phyloP scores from a whole-genome alignment of 2,113 vertebrate species.

The Pagrus major region DNA sequence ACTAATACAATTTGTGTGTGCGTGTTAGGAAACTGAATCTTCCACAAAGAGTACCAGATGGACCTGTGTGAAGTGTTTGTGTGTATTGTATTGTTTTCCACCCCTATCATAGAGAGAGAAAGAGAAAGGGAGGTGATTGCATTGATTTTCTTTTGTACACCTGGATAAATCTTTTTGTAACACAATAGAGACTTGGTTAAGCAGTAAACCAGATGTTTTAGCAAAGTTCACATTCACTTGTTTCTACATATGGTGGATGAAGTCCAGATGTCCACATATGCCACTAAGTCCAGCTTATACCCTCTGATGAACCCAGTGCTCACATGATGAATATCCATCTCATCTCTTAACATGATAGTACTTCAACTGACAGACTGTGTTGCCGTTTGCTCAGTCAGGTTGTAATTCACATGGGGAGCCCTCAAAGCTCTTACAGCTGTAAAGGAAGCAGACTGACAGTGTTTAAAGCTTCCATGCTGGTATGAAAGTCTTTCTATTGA shows the following conservation, averaged over 20 bases:
- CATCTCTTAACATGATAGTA: neutral
- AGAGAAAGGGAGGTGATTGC: neutral
- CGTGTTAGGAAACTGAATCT: conserved; percentile 7
- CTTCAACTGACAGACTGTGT: neutral
- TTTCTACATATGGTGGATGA: conserved; percentile 14
- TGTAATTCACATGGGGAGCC: conserved; percentile 29
- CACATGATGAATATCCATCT: neutral
- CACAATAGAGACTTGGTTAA: conserved; percentile 18
- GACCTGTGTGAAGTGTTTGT: neutral
- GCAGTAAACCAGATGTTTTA: conserved; percentile 24
- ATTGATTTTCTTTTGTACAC: neutral
- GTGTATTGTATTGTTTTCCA: neutral
- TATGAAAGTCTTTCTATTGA: conserved; percentile 22
- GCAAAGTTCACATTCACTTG: conserved; percentile 1
- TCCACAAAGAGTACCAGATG: conserved; percentile 33
- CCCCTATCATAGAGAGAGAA: neutral
- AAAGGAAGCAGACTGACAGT: conserved; percentile 17
- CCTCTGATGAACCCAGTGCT: conserved; percentile 8
- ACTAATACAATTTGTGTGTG: neutral
- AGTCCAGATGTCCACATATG: conserved; percentile 46
- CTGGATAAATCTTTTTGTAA: conserved; percentile 1
- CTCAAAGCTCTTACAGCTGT: conserved; percentile 30
- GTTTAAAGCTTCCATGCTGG: conserved; percentile 38
- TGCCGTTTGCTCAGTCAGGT: neutral
- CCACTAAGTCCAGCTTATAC: neutral